These are phyloP conservation scores for Caenorhabditis macrosperma DNA, from an alignment of 2,888 invertebrate genomes.

Conservation along the genomic window DNA sequence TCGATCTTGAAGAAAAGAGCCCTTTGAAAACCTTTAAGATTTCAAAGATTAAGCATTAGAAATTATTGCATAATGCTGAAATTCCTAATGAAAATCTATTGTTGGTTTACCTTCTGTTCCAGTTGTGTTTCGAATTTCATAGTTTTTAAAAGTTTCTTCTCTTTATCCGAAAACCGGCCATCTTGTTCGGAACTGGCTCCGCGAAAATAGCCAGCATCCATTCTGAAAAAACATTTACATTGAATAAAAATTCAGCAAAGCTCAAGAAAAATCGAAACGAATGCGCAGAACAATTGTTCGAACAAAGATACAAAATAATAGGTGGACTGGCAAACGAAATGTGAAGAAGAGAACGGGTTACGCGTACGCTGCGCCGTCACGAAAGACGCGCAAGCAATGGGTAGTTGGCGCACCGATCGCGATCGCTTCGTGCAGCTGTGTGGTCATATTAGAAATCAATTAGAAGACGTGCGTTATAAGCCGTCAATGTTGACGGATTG, in stretches of 20 bases:
- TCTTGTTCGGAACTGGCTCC: slow-evolving; percentile 99
- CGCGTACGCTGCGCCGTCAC: no score
- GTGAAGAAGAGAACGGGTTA: no score
- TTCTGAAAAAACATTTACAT: slow-evolving; percentile 16
- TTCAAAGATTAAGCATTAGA: slow-evolving; percentile 31
- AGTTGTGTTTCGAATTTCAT: slow-evolving; percentile 98
- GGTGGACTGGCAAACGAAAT: no score
- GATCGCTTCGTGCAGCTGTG: no score
- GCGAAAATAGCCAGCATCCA: slow-evolving; percentile 78
- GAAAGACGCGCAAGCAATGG: no score
- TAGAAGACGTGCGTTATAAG: no score
- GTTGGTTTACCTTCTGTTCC: slow-evolving; percentile 87
- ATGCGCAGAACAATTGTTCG: background rate
- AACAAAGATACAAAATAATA: background rate
- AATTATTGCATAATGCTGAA: background rate
- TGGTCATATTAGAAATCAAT: no score
- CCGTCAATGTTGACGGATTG: no score
- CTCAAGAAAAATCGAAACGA: background rate
- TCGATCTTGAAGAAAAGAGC: slow-evolving; percentile 86
- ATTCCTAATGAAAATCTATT: background rate
- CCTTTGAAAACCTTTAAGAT: slow-evolving; percentile 64
- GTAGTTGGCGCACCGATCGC: no score
- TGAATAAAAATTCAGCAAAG: background rate
- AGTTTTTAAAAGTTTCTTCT: slow-evolving; percentile 97
- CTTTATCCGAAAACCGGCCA: slow-evolving; percentile 98